Evolutionary conservation across 2,797 vertebrate genomes (phyloP), one percentile per base, ranked within the genome.

Genomic region (Sebastes hubbsi): DNA sequence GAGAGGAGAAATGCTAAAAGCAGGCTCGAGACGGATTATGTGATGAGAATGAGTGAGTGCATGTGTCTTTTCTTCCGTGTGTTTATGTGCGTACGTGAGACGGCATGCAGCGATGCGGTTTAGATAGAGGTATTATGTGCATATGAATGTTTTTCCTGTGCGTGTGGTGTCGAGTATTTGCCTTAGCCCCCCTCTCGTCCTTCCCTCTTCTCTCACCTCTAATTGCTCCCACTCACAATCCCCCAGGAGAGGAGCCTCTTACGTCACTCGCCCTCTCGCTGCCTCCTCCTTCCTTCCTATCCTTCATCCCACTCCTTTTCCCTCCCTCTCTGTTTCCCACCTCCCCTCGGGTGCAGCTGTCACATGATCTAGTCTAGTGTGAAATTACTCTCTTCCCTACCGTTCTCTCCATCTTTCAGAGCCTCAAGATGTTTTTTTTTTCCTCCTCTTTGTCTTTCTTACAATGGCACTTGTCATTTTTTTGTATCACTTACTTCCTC

Each of bases 321-420:
- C 60, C 84, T 86, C 77, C 80, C 71, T 87, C 81, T 81, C 88
- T 63, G 56, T 89, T 87, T 92, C 83, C 87, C 76, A 80, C 87
- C 89, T 88, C 88, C 92, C 93, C 81, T 84, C 72, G 87, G 90
- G 89, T 92, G 89, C 83, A 90, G 90, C 92, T 94, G 93, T 93
- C 94, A 94, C 93, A 95, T 95, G 94, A 95, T 94, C 90, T 93
- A 94, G 92, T 95, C 93, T 94, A 91, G 93, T 95, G 93, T 94
- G 92, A 95, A 94, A 94, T 94, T 92, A 91, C 92, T 94, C 90
- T 80, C 90, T 92, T 93, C 89, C 88, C 86, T 56, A 80, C 85
- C 70, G 75, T 90, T 91, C 88, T 72, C 75, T 87, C 76, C 64
- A 73, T 92, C 88, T 91, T 90, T 89, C 69, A 65, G 86, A 83